phyloP scores from a whole-genome alignment of 2,797 vertebrate species.

The Sebastiscus tertius region DNA sequence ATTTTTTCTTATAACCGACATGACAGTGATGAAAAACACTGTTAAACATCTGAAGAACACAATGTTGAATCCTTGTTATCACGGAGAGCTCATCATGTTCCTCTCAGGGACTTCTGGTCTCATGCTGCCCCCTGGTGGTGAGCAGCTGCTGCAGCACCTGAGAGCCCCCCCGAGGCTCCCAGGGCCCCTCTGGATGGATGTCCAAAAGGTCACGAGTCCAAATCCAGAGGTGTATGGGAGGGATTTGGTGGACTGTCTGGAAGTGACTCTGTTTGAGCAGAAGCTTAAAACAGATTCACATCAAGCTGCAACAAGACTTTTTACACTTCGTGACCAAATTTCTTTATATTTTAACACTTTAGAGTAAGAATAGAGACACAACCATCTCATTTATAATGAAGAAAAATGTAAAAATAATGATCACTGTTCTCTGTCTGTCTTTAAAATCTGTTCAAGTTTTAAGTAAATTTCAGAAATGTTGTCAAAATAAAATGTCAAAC shows the following conservation, averaged over 20 bases:
- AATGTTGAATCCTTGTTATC: neutral
- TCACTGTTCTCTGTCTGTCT: neutral
- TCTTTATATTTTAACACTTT: no score
- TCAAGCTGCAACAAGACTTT: neutral
- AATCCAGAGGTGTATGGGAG: neutral
- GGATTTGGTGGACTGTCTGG: neutral
- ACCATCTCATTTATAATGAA: no score
- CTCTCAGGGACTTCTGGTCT: neutral
- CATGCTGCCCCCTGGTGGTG: constrained; percentile 51
- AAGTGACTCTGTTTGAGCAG: neutral
- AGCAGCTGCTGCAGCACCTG: neutral
- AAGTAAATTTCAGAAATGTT: no score
- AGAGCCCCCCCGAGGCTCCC: no score
- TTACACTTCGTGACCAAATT: no score
- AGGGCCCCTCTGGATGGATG: no score
- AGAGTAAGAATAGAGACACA: no score
- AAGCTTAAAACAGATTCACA: neutral
- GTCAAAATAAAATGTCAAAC: no score
- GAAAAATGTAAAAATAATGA: no score
- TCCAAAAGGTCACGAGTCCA: neutral
- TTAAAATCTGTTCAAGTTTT: neutral
- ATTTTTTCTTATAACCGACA: neutral
- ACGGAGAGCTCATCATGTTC: neutral
- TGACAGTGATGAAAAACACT: neutral
- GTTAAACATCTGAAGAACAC: neutral